Evolutionary conservation across 1,140 invertebrate species (phyloP).

Genomic region (Bombus huntii): DNA sequence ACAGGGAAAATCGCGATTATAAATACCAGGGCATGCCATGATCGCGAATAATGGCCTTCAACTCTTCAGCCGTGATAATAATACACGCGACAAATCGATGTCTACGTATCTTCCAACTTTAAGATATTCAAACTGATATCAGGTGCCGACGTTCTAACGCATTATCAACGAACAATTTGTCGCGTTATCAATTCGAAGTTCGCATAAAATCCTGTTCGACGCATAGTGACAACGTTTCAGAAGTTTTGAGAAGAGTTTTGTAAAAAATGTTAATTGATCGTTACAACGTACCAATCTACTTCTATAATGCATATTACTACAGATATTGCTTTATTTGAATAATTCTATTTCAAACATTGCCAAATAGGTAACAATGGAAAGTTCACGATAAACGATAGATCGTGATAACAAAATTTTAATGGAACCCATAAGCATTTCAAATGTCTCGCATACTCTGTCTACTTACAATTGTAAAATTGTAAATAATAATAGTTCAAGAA

Average conservation of each 20-base stretch:
- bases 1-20: background rate
- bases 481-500: no score
- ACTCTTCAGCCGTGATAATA: background rate
- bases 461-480: no score
- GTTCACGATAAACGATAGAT: background rate
- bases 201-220: no score
- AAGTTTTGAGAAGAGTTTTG: background rate
- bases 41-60: background rate
- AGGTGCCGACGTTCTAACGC: background rate
- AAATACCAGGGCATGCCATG: background rate
- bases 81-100: constrained; percentile 7
- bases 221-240: background rate
- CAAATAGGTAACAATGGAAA: background rate
- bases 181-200: background rate
- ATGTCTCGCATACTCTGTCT: no score
- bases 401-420: background rate
- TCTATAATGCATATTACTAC: no score
- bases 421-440: background rate
- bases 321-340: no score
- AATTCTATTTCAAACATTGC: background rate
- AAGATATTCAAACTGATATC: background rate
- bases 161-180: background rate
- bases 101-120: background rate
- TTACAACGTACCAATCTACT: no score
- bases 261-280: background rate